Base-by-base conservation (phyloP, 37 sponge, comb jelly and placozoan species). In the Eunapius fragilis region DNA sequence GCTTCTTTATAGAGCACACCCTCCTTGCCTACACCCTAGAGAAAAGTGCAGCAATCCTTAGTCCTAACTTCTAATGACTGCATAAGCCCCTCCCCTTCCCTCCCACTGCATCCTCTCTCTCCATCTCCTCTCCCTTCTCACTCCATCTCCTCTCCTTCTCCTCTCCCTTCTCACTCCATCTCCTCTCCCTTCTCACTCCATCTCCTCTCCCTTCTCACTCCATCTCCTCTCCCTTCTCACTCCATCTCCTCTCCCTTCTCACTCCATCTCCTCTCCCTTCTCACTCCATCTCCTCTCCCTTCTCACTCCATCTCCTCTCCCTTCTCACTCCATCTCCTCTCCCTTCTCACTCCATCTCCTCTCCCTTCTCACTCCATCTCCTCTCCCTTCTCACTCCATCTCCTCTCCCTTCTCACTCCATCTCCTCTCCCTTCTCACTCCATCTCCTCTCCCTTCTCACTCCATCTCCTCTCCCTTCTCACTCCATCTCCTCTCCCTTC, bases 1-100 rank as follows among this genome's bases (percentile, higher is more conserved):
- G 79, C 81, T 72, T 87, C 81, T 28, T 80, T 80, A 38, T 80
- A 77, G 23, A 87, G 87, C 23, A 87, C 25, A 48, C 87, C 87
- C 68, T 87, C 87, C 49, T 87, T 87, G 13, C 81, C 87, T 35
- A 80, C 32, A 73, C 87, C 87, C 87, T 87, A 31, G 3, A 72
- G 34, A 67, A 58, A 11, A 17, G 58, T 11, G 14, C 6, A 19
- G 14, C 58, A 58, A 11, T 11, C 22, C 58, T 58, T 58, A 45
- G 47, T 45, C 7, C n/a, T n/a, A n/a, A n/a, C n/a, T n/a, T n/a
- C n/a, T n/a, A n/a, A 41, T 41, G 41, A 41, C 41, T 41, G 6
- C 6, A 6, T 41, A 41, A 41, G 6, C 41, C 41, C 6, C 41
- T 9, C 41, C 6, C 41, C 41, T 41, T 41, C 3, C 3, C 6